phyloP scores from a whole-genome alignment of 2,113 vertebrate genomes.

The Galemys pyrenaicus region DNA sequence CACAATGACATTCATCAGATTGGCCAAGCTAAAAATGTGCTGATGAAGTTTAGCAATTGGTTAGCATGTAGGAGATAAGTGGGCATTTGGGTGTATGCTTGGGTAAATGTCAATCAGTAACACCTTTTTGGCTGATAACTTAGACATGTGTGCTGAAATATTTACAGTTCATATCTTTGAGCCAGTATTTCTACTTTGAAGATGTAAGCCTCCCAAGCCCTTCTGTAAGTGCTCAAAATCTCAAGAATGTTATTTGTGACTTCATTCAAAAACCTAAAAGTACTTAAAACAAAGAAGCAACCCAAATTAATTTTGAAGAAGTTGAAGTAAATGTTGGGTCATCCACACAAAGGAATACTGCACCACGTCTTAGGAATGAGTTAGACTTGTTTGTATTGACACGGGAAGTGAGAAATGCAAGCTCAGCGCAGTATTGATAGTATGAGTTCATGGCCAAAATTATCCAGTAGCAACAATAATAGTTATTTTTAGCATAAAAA shows the following conservation, averaged over 20 bases:
- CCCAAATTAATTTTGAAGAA: not conserved
- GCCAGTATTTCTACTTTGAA: not conserved
- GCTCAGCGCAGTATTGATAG: not conserved
- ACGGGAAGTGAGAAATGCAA: not conserved
- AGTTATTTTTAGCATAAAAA: not conserved
- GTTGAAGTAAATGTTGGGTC: not conserved
- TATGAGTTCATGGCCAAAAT: not conserved
- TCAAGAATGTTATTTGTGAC: not conserved
- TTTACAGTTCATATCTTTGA: not conserved
- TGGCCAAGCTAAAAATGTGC: not conserved
- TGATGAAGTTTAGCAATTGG: not conserved
- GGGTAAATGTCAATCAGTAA: not conserved
- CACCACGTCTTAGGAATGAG: not conserved
- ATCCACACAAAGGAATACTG: not conserved
- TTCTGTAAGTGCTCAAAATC: not conserved
- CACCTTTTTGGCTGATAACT: not conserved
- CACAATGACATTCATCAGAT: not conserved
- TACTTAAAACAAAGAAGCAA: not conserved
- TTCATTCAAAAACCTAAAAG: slow-evolving; percentile 19
- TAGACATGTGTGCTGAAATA: not conserved
- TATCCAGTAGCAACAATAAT: not conserved
- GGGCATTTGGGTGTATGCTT: not conserved
- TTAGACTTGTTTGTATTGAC: not conserved
- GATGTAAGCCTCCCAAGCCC: not conserved
- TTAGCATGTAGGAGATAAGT: not conserved